Base-by-base conservation (phyloP, 2,113 vertebrate genomes). In the Anoplopoma fimbria region DNA sequence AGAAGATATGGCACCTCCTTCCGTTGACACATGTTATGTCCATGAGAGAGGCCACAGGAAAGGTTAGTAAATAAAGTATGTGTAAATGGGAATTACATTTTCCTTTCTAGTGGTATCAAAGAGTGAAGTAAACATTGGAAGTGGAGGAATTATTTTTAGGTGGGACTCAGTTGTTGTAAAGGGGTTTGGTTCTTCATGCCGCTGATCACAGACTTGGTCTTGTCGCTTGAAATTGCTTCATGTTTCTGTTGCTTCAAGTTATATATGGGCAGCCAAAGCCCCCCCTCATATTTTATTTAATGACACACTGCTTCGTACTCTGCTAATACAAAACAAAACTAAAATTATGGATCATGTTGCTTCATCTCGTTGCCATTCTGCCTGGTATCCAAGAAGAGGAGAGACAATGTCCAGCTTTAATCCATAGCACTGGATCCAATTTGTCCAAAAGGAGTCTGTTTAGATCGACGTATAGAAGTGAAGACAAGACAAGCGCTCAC, bases 41-140 rank as follows among this genome's bases (percentile, higher is more conserved):
- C 51, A 19, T 25, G 42, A 27, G 75, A 64, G 38, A 55, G 58
- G 60, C 4, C 58, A 42, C 4, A 6, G 49, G 67, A 68, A 49
- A 57, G 69, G 33, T 34, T 40, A 21, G 29, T 34, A 45, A 77
- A 69, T 31, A 51, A 42, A 69, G 67, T 27, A 79, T 75, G 83
- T 75, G 68, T 73, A 60, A 61, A 76, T 69, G 75, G 8, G 63
- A 84, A 80, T 82, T 40, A 27, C 53, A 29, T 29, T 68, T 74
- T 21, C 19, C 17, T 68, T 75, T 49, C 57, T 53, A 33, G 14
- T 23, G 53, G 45, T 19, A 23, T 74, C 29, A 49, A 8, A 51
- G 17, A 64, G 45, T 62, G 45, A 77, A 40, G 69, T 33, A 60
- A 53, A 79, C 29, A 76, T 12, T 1, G 33, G 25, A 17, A 55